Evolutionary conservation across 2,888 invertebrate genomes (phyloP).

Genomic region (Melieria picta): DNA sequence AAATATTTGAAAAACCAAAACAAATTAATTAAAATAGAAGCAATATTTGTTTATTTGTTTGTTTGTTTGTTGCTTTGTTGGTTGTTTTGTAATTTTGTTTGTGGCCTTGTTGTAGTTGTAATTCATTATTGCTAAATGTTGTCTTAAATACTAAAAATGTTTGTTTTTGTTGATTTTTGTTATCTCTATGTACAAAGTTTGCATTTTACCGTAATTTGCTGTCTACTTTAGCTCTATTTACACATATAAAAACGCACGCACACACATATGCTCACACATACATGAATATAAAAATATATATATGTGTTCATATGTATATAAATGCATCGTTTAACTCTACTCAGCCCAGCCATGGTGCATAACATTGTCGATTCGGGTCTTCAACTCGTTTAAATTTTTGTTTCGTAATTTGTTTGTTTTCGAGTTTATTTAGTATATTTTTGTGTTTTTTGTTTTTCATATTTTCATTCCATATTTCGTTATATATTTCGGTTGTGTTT

Average conservation of each 20-base stretch:
- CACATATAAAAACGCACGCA: background rate
- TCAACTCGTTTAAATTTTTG: background rate
- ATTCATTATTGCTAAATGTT: conserved; percentile 39
- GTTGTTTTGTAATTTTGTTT: conserved; percentile 25
- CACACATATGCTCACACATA: too few species aligned
- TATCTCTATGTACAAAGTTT: conserved; percentile 45
- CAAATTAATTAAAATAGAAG: too few species aligned
- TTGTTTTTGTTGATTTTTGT: background rate
- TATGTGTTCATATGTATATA: too few species aligned
- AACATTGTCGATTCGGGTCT: conserved; percentile 23
- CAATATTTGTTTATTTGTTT: background rate
- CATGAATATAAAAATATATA: too few species aligned
- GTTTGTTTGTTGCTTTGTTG: conserved; percentile 20
- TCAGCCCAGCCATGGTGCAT: background rate
- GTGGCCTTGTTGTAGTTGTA: conserved; percentile 38
- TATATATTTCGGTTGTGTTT: conserved; percentile 16
- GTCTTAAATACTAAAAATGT: conserved; percentile 10
- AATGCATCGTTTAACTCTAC: background rate
- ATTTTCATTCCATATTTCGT: conserved; percentile 37
- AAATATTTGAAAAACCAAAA: background rate
- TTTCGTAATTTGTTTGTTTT: conserved; percentile 25
- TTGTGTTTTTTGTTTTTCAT: conserved; percentile 32
- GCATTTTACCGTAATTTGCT: conserved; percentile 45
- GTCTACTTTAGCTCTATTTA: conserved; percentile 43
- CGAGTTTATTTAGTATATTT: conserved; percentile 34